Evolutionary conservation across 2,888 invertebrate genomes (phyloP), one percentile per base, ranked within the genome.

Genomic region (Heliconius ethilla): DNA sequence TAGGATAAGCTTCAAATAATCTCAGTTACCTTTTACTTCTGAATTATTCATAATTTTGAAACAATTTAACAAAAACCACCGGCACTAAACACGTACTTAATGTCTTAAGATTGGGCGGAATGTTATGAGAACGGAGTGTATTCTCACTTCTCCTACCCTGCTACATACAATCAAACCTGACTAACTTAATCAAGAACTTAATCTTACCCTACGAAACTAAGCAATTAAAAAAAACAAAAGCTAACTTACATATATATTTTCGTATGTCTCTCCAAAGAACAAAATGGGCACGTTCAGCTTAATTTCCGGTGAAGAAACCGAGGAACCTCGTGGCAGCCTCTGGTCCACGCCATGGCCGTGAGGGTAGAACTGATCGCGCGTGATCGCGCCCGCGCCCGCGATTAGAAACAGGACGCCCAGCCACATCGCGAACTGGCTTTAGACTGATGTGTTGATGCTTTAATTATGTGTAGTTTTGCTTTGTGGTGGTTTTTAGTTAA

Each of bases 221-320:
- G 10, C n/a, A 10, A n/a, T 10, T n/a, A 55, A 55, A 55, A 55
- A 55, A 63, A 63, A 63, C 5, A 27, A 63, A 63, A 27, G 27
- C 6, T 15, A 27, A 27, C 78, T 78, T 37, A 75, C 78, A 40
- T 51, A 78, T 69, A 98, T 94, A 59, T 96, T 95, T 77, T 96
- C 95, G 89, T 97, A 98, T 81, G 93, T 92, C 83, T 96, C 96
- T 83, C 97, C 97, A 89, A 96, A 99, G 92, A 98, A 98, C 74
- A 95, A 94, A 77, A 99, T 95, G 2, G 98, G 97, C 62, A 96
- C 96, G 85, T 94, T 95, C 3, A 98, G 94, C 5, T 88, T 86
- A 10, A 96, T 91, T 87, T 97, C 97, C 0, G 95, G 94, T 18
- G 96, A 96, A n/a, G 96, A 95, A 25, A 95, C 90, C 82, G 97